Percentiles rank a stretch among this genome's conserved stretches.
Evolutionary conservation across 2,113 vertebrate species (phyloP).

Genomic region (Chionodraco myersi): DNA sequence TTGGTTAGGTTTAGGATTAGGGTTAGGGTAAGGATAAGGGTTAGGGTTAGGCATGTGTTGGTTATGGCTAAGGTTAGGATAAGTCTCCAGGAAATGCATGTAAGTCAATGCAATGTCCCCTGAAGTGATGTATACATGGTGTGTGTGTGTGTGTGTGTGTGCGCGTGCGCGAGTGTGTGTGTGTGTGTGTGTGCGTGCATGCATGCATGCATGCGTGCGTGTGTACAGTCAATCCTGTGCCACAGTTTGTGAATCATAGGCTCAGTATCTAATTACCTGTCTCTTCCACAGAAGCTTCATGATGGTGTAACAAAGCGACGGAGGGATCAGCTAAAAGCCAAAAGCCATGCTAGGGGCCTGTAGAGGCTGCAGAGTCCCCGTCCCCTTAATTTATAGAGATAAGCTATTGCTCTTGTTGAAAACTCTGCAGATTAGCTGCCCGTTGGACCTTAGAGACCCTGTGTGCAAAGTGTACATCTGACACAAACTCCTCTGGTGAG

Average conservation of each 20-base stretch:
- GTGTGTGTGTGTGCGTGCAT: neutral
- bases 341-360: neutral
- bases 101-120: too few species aligned
- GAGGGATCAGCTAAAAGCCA: neutral
- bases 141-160: neutral
- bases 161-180: slow-evolving; percentile 12
- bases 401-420: neutral
- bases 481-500: neutral
- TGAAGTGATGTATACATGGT: too few species aligned
- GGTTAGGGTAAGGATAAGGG: too few species aligned
- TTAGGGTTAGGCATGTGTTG: too few species aligned
- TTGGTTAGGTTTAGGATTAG: too few species aligned
- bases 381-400: neutral
- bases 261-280: slow-evolving; percentile 3
- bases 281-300: neutral
- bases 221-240: neutral
- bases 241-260: slow-evolving; percentile 12
- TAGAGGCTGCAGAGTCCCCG: neutral
- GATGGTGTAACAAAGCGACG: neutral
- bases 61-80: too few species aligned
- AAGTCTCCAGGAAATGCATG: too few species aligned
- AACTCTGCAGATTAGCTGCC: neutral
- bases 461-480: neutral
- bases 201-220: neutral
- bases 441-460: neutral